phyloP scores from a whole-genome alignment of 2,797 vertebrate genomes.

The Pristis pectinata region DNA sequence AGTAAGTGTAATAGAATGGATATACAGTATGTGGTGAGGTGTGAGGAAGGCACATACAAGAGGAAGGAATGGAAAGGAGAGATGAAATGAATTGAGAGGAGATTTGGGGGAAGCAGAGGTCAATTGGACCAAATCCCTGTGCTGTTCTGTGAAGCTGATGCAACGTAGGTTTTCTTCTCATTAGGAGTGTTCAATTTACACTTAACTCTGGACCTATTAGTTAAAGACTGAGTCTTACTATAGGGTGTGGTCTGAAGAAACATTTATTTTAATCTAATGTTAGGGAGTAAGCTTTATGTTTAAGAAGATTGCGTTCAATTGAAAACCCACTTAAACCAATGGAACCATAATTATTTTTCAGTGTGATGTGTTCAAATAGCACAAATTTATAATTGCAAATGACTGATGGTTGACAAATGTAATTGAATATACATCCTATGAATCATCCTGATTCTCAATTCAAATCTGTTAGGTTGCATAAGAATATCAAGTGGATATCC shows the following conservation, averaged over 20 bases:
- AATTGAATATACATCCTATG: background rate
- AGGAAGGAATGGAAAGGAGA: too few species aligned
- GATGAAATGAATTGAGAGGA: background rate
- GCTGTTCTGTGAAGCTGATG: background rate
- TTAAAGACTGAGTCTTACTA: background rate
- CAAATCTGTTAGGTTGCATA: background rate
- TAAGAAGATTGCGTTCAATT: background rate
- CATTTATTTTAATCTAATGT: background rate
- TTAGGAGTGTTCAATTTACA: background rate
- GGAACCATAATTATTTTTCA: background rate
- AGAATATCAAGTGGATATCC: background rate
- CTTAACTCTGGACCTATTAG: background rate
- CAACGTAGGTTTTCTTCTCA: background rate
- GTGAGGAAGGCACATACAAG: too few species aligned
- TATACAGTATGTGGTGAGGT: too few species aligned
- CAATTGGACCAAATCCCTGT: background rate
- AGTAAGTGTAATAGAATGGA: too few species aligned
- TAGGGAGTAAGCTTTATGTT: background rate
- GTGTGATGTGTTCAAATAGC: background rate
- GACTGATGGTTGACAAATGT: background rate
- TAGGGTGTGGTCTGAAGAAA: background rate
- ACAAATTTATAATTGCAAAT: conserved; percentile 4
- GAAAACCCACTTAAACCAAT: background rate
- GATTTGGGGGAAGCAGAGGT: too few species aligned
- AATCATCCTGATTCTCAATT: background rate